phyloP scores from a whole-genome alignment of 2,888 invertebrate genomes.

The Hyppa rectilinea region DNA sequence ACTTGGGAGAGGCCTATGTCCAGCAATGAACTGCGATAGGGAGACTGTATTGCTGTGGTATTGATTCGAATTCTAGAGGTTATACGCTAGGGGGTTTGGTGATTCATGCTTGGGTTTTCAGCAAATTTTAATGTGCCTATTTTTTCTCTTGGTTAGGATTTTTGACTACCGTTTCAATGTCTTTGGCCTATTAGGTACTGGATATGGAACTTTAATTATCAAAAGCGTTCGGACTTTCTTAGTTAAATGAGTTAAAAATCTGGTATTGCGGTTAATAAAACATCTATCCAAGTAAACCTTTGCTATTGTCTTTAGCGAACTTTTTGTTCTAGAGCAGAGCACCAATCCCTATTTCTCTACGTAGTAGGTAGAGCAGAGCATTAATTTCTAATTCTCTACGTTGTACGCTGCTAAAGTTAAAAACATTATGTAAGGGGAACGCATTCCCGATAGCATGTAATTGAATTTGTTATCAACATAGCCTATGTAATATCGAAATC shows the following conservation, averaged over 20 bases:
- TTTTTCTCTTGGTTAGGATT: background rate
- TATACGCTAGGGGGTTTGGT: background rate
- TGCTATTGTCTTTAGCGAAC: too few species aligned
- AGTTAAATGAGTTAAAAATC: background rate
- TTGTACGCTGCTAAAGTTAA: constrained; percentile 14
- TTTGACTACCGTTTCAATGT: background rate
- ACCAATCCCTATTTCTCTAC: background rate
- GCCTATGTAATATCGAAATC: constrained; percentile 1
- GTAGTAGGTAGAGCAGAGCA: background rate
- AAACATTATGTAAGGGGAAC: background rate
- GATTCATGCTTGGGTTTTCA: background rate
- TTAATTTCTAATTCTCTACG: background rate
- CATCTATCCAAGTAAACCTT: background rate
- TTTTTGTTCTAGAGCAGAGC: background rate
- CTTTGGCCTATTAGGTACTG: background rate
- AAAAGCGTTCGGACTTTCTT: background rate
- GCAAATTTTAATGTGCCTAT: background rate
- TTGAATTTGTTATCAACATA: constrained; percentile 35
- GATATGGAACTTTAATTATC: background rate
- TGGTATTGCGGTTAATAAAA: background rate
- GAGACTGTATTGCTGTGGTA: constrained; percentile 31
- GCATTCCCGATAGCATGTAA: constrained; percentile 10
- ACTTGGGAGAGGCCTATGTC: constrained; percentile 58
- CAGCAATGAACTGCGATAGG: constrained; percentile 41
- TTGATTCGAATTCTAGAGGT: constrained; percentile 13